phyloP scores from a whole-genome alignment of 2,797 vertebrate species.

The Acipenser transmontanus region DNA sequence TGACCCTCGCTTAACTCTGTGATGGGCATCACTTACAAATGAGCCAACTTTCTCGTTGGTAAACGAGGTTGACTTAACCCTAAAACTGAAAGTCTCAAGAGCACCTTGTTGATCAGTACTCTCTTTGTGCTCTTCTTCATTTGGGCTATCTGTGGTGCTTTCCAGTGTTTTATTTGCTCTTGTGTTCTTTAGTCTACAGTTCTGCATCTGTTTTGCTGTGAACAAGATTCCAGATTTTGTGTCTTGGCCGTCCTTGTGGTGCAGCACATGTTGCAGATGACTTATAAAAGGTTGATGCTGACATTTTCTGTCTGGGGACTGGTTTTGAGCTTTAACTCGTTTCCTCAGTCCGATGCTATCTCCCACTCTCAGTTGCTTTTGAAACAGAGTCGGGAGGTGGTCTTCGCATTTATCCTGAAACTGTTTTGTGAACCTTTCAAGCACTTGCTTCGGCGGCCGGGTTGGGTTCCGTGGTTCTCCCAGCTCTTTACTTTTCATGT shows the following conservation, averaged over 20 bases:
- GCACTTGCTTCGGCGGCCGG: slow-evolving; percentile 52
- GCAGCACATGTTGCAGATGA: slow-evolving; percentile 40
- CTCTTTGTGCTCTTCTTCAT: slow-evolving; percentile 43
- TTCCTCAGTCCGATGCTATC: slow-evolving; percentile 44
- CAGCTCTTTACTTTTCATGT: slow-evolving; percentile 24
- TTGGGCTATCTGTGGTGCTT: slow-evolving; percentile 36
- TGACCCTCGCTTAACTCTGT: slow-evolving; percentile 65
- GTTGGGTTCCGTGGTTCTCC: slow-evolving; percentile 45
- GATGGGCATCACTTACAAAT: slow-evolving; percentile 43
- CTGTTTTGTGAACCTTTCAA: slow-evolving; percentile 61
- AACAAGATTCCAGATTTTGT: slow-evolving; percentile 30
- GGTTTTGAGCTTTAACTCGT: slow-evolving; percentile 47
- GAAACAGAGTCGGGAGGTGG: slow-evolving; percentile 52
- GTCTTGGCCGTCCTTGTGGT: slow-evolving; percentile 38
- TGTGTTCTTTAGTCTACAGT: slow-evolving; percentile 46
- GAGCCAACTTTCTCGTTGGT: slow-evolving; percentile 62
- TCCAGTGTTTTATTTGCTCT: slow-evolving; percentile 42
- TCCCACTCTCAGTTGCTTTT: slow-evolving; percentile 46
- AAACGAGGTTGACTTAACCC: slow-evolving; percentile 63
- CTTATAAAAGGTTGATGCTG: slow-evolving; percentile 44
- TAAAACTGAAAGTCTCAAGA: slow-evolving; percentile 39
- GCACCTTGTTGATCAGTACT: slow-evolving; percentile 28
- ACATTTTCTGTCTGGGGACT: slow-evolving; percentile 43
- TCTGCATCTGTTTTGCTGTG: slow-evolving; percentile 58
- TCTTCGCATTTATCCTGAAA: slow-evolving; percentile 44